Base-by-base conservation (phyloP, 2,797 vertebrate genomes). In the Microctenopoma steveboyesi region DNA sequence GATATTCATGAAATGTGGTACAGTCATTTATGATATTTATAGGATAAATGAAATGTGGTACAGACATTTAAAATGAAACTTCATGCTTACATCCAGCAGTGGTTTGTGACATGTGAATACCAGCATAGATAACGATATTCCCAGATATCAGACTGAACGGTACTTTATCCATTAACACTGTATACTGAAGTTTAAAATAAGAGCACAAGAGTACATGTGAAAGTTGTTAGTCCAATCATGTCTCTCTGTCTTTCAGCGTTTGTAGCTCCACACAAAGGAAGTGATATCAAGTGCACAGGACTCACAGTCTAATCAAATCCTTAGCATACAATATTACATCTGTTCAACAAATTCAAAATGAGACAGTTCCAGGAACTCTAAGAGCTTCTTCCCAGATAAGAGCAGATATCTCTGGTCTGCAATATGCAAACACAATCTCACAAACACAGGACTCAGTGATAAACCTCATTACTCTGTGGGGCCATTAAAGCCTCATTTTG, bases 401-500 rank as follows among this genome's bases (percentile, higher is more conserved):
- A 53, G 11, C 48, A 0, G 7, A 46, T 39, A 45, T 48, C 37
- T 52, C 39, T 48, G 6, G 25, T 61, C 39, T 59, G 6, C 16
- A 65, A 18, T 50, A 42, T 69, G 18, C 15, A 47, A 64, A 57
- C 27, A 22, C 28, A 45, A 35, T 50, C 28, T 57, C 42, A 70
- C 35, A 69, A 22, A 64, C 8, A 37, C 15, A 35, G 45, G n/a
- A 14, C 16, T 33, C n/a, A 37, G 22, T 55, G 37, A 25, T 16
- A 7, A 50, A 18, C 5, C 2, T 0, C 59, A 52, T 22, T n/a
- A 25, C 14, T 63, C 49, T 54, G n/a, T 12, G 0, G 1, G 37
- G 43, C 53, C 43, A 50, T 70, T 76, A 51, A 59, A 76, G 63
- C 13, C n/a, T 10, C 37, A 72, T 76, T 69, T 62, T 40, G 4